Conservation (phyloP, 1,140 invertebrate genomes). For the Mylabris phalerata region DNA sequence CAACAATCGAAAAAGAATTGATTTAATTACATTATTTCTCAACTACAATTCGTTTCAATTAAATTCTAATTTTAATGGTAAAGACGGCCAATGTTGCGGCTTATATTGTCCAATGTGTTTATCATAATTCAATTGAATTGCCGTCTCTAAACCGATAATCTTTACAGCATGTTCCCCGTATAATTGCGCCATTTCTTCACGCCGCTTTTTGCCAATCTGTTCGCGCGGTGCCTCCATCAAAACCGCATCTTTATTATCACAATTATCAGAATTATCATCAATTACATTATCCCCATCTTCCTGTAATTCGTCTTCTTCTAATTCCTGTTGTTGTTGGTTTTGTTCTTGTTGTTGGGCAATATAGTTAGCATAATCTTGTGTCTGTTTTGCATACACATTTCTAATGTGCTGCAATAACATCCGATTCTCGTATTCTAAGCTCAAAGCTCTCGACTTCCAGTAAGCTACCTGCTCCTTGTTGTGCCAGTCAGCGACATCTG, state of each 20-base stretch:
- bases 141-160: constrained; percentile 69
- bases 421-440: constrained; percentile 57
- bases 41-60: constrained; percentile 1
- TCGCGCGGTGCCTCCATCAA: not conserved
- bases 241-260: not conserved
- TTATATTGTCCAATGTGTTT: constrained; percentile 54
- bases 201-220: constrained; percentile 20
- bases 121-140: constrained; percentile 59
- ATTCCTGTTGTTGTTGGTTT: not conserved
- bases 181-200: constrained; percentile 38
- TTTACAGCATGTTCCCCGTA: constrained; percentile 57
- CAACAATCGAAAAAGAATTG: not conserved
- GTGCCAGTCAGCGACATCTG: constrained; percentile 43
- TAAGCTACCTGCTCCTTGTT: constrained; percentile 50
- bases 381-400: constrained; percentile 28
- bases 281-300: not conserved
- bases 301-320: not conserved
- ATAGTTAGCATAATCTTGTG: constrained; percentile 20
- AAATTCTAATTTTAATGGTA: constrained; percentile 53
- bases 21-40: not conserved
- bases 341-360: constrained; percentile 1
- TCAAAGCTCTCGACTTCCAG: constrained; percentile 59
- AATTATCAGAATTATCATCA: not conserved
- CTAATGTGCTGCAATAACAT: constrained; percentile 44
- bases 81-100: constrained; percentile 65